phyloP scores from a whole-genome alignment of 1,140 invertebrate species.

The Penaeus indicus region DNA sequence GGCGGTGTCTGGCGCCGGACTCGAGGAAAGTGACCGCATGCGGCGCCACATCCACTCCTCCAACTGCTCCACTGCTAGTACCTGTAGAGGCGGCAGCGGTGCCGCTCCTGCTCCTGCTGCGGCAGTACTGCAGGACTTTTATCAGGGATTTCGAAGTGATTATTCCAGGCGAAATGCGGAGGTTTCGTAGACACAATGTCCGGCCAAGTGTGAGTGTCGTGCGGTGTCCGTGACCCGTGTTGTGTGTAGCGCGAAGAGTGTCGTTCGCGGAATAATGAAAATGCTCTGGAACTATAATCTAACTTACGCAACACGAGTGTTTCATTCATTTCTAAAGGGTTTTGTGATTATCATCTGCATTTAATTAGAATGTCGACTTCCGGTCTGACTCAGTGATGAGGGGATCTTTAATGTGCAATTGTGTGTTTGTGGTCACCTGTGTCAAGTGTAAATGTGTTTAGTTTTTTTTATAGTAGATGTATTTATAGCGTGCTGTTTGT shows the following conservation, averaged over 20 bases:
- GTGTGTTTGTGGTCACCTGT: too few species aligned
- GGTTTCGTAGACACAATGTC: conserved; percentile 40
- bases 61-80: conserved; percentile 17
- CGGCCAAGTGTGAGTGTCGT: conserved; percentile 39
- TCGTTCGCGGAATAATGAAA: background rate
- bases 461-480: too few species aligned
- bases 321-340: too few species aligned
- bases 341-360: too few species aligned
- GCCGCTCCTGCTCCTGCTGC: conserved; percentile 14
- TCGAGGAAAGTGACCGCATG: conserved; percentile 50
- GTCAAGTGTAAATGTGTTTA: too few species aligned
- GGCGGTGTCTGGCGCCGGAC: conserved; percentile 50
- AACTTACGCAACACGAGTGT: too few species aligned
- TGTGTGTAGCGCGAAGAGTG: background rate
- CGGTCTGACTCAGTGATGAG: too few species aligned
- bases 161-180: conserved; percentile 17
- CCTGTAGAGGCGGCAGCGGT: conserved; percentile 33
- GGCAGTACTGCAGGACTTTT: background rate
- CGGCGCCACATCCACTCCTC: conserved; percentile 31
- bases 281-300: too few species aligned
- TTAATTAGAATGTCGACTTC: too few species aligned
- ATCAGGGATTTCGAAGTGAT: background rate
- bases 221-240: background rate
- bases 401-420: too few species aligned
- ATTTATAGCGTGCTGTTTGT: too few species aligned